Evolutionary conservation across 92 coral and sea anemone genomes (phyloP), one percentile per base, ranked within the genome.

Genomic region (Ricordea florida): DNA sequence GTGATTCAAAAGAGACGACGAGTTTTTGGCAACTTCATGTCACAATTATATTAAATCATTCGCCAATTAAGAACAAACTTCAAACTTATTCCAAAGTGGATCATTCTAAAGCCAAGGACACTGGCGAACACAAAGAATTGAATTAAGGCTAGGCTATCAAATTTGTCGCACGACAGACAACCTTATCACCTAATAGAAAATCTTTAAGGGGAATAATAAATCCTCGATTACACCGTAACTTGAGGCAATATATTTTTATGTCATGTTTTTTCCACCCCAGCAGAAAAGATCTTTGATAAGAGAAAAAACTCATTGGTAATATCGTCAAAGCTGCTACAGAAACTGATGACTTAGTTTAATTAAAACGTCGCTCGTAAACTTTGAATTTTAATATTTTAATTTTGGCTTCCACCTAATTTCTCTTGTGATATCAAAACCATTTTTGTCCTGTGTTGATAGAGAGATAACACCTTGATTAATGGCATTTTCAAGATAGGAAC

Each of bases 361-460:
- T 30, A 28, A 53, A 51, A 55, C 26, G 42, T 17, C 62, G 58
- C 64, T 35, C 53, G 56, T 20, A 37, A 42, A 45, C 40, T 35
- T 68, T 70, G 66, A 70, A 70, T 70, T 70, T 38, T 53, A 37
- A 70, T 52, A 70, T 70, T 70, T 38, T 53, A 37, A 70, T 52
- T 70, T 70, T 56, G 63, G 30, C 28, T 55, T 53, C 66, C 77
- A 57, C 56, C 30, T 53, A 70, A 70, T 70, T 37, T 70, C 56
- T 41, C 50, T n/a, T n/a, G n/a, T 56, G 66, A 52, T 70, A 70
- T 70, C 77, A 20, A 66, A 26, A 28, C 9, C 28, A 52, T 69
- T 69, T 53, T 50, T 37, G n/a, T 47, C 25, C 10, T 50, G 41
- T 53, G 30, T 41, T 37, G 77, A 70, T 70, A 5, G 34, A 55